Evolutionary conservation across 2,888 invertebrate species (phyloP).

Genomic region (Catocala fraxini): DNA sequence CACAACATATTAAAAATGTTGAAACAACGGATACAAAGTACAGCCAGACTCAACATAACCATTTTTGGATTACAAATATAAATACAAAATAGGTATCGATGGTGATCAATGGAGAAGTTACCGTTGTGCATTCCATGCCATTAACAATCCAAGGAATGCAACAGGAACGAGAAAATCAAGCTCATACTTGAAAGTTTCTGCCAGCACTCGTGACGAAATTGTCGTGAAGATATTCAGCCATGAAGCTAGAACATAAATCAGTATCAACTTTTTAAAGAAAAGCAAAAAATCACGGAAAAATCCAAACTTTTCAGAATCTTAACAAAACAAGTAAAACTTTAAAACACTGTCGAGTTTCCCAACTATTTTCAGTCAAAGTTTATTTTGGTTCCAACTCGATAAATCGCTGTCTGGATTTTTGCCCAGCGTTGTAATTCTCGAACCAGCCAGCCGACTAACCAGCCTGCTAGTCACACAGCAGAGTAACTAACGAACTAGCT

Average conservation of each 20-base stretch:
- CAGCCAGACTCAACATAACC: too few species aligned
- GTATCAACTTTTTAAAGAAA: too few species aligned
- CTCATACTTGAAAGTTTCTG: too few species aligned
- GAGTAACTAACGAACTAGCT: slow-evolving; percentile 35
- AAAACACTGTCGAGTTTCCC: slow-evolving; percentile 2
- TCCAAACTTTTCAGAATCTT: neutral
- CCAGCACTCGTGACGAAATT: neutral
- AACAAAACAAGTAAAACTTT: neutral
- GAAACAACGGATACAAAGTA: too few species aligned
- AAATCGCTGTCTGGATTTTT: slow-evolving; percentile 46
- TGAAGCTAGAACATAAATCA: neutral
- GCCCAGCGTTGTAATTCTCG: slow-evolving; percentile 39
- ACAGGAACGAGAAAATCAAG: too few species aligned
- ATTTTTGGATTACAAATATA: too few species aligned
- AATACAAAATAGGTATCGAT: too few species aligned
- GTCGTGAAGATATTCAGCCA: neutral
- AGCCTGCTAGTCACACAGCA: slow-evolving; percentile 17
- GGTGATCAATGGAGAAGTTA: too few species aligned
- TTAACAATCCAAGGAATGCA: too few species aligned
- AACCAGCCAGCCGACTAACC: slow-evolving; percentile 12
- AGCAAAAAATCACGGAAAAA: neutral
- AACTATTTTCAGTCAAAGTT: slow-evolving; percentile 33
- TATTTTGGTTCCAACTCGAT: slow-evolving; percentile 25
- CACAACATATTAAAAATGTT: too few species aligned
- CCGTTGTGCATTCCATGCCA: too few species aligned